phyloP scores from a whole-genome alignment of 2,797 vertebrate genomes.

The Hylomyscus alleni region DNA sequence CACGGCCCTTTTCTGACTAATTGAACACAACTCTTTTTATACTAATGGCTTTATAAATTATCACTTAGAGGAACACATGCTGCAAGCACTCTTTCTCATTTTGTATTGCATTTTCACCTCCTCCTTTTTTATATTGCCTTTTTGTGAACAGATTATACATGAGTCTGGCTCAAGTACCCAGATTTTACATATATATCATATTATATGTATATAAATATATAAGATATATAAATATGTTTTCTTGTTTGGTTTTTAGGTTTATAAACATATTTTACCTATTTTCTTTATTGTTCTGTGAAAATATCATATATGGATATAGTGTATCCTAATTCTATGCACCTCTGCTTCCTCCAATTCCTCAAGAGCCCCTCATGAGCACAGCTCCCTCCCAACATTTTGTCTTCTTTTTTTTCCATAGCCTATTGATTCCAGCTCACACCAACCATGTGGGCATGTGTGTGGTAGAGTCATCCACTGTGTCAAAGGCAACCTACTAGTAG shows the following conservation, averaged over 20 bases:
- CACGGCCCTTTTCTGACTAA: conserved; percentile 9
- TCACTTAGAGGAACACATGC: neutral
- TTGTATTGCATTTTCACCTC: neutral
- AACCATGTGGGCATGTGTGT: neutral
- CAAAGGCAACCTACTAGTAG: neutral
- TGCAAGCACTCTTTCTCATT: neutral
- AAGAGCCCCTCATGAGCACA: neutral
- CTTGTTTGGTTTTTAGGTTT: neutral
- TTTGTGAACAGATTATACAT: neutral
- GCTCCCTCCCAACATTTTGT: neutral
- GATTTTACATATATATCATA: neutral
- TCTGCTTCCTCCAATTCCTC: neutral
- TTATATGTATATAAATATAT: too few species aligned
- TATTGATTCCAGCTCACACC: neutral
- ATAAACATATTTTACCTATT: neutral
- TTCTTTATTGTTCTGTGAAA: neutral
- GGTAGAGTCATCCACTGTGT: neutral
- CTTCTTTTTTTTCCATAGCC: neutral
- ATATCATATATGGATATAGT: neutral
- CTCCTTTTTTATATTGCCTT: neutral
- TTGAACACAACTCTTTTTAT: conserved; percentile 31
- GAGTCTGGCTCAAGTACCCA: neutral
- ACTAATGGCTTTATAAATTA: conserved; percentile 48
- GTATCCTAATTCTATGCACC: neutral
- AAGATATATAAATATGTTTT: neutral